Conservation (phyloP, 2,797 vertebrate genomes). For the Paedocypris micromegethes region DNA sequence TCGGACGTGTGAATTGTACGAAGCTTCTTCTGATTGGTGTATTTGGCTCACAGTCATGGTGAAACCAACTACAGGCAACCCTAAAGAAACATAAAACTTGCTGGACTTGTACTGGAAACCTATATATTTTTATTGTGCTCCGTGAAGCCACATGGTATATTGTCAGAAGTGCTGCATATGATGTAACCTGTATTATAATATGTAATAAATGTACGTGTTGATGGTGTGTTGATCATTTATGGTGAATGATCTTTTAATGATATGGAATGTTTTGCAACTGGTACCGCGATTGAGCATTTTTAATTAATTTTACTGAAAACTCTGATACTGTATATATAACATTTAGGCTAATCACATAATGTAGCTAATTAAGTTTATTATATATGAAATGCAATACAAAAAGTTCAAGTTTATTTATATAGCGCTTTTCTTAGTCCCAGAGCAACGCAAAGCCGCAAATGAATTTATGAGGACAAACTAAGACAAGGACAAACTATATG, state of each 20-base stretch:
- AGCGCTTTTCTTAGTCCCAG: too few relatives aligned
- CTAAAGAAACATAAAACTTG: constrained; percentile 32
- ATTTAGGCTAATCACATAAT: too few relatives aligned
- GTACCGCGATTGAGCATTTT: too few relatives aligned
- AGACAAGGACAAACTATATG: too few relatives aligned
- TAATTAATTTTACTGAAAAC: too few relatives aligned
- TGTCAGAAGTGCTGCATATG: constrained; percentile 51
- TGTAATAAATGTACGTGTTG: constrained; percentile 46
- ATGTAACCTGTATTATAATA: constrained; percentile 54
- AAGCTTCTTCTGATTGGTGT: constrained; percentile 34
- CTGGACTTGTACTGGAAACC: constrained; percentile 43
- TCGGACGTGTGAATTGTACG: constrained; percentile 45
- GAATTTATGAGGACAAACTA: too few relatives aligned
- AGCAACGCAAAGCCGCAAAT: too few relatives aligned
- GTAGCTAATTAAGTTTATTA: too few relatives aligned
- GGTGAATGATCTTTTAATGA: constrained; percentile 42
- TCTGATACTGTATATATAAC: too few relatives aligned
- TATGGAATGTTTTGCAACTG: too few relatives aligned
- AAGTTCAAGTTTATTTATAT: too few relatives aligned
- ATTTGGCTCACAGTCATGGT: constrained; percentile 29
- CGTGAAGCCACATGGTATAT: constrained; percentile 48
- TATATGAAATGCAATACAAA: too few relatives aligned
- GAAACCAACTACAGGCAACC: constrained; percentile 34
- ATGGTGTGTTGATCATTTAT: constrained; percentile 18
- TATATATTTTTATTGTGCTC: constrained; percentile 57